Evolutionary conservation across 1,140 invertebrate species (phyloP), one percentile per base, ranked within the genome.

Genomic region (Camponotus pennsylvanicus): DNA sequence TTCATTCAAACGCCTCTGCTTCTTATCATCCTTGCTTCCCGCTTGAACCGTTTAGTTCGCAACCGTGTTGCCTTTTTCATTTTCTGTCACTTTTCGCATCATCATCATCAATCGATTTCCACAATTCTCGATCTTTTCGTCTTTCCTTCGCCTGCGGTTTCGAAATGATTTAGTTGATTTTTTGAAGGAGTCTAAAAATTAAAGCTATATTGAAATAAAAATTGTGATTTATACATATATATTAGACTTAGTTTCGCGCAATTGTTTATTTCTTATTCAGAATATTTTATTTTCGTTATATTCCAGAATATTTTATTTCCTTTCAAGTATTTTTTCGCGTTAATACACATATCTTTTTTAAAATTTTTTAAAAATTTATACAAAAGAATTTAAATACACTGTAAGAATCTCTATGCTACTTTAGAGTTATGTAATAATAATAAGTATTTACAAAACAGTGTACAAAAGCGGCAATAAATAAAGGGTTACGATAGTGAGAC

Each of bases 81-180:
- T 90, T 90, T 90, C 86, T 90, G 88, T 88, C 77, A 57, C 73
- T 83, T 64, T 49, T 63, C 37, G 49, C n/a, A n/a, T n/a, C 49
- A 45, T n/a, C 57, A 21, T 45, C 67, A 21, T 42, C 73, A 63
- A 5, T 3, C 57, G 49, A 37, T 69, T 77, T 73, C 61, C 78
- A 49, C 67, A 70, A 3, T 13, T 49, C 49, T 32, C 49, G 42
- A 5, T 15, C 57, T 64, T 52, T 49, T n/a, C 9, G 0, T 40
- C 32, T 18, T 27, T 27, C 27, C 1, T 67, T 37, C 21, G 3
- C 5, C 13, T 15, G 49, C 49, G 49, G 15, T 52, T 52, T 32
- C 34, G 21, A 37, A 49, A 63, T 37, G 15, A 15, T 5, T 37
- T 11, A 42, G n/a, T 52, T 59, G 3, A 66, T 18, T 32, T 32